Percentiles rank a stretch among this genome's conserved stretches.
These are phyloP conservation scores for Clanis bilineata DNA, from an alignment of 2,888 invertebrate species.

Conservation along the genomic window DNA sequence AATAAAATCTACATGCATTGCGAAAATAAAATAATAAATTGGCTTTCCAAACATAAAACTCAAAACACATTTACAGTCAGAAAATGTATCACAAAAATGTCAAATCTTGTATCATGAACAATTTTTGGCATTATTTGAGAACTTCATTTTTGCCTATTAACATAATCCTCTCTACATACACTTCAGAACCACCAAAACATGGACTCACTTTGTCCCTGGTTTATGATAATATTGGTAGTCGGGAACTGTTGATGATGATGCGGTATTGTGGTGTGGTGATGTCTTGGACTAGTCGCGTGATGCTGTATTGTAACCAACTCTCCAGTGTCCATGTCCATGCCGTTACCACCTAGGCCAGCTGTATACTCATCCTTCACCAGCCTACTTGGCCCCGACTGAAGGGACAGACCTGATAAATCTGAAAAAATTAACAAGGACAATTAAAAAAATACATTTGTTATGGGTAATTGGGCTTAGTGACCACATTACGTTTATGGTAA, in stretches of 20 bases:
- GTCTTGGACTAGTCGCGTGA: conserved; percentile 74
- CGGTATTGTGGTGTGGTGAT: conserved; percentile 68
- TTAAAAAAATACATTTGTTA: conserved; percentile 16
- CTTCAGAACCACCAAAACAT: conserved; percentile 14
- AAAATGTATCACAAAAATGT: neutral
- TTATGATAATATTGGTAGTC: conserved; percentile 72
- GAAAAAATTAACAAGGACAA: conserved; percentile 43
- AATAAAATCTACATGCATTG: conserved; percentile 42
- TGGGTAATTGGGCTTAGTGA: conserved; percentile 5
- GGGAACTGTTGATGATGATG: conserved; percentile 77
- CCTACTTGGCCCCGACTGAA: conserved; percentile 91
- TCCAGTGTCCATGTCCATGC: conserved; percentile 81
- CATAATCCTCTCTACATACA: too few relatives aligned
- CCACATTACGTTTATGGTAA: neutral
- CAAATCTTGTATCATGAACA: neutral
- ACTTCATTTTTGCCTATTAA: too few relatives aligned
- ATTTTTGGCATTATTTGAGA: too few relatives aligned
- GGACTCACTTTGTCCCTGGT: conserved; percentile 73
- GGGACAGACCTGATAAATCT: conserved; percentile 95
- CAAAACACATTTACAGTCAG: neutral
- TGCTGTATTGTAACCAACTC: conserved; percentile 78
- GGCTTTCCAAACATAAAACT: neutral
- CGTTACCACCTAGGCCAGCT: conserved; percentile 85
- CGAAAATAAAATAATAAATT: conserved; percentile 7
- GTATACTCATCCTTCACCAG: conserved; percentile 96